phyloP scores from a whole-genome alignment of 2,113 vertebrate species.

The Siniperca knerii region DNA sequence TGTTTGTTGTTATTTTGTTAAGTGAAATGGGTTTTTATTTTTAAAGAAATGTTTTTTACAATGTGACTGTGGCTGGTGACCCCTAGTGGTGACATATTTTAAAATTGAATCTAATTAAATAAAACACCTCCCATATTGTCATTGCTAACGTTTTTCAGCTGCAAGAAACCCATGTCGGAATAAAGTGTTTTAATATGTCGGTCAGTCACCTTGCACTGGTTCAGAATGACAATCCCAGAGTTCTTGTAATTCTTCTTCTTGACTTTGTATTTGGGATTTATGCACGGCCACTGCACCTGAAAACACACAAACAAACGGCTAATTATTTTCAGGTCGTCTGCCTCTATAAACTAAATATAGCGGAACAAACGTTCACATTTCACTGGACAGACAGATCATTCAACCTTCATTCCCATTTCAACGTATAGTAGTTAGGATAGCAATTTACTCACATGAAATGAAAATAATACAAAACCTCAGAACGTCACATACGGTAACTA shows the following conservation, averaged over 20 bases:
- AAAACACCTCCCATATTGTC: not conserved
- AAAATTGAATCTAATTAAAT: not conserved
- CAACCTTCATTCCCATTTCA: not conserved
- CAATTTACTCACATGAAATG: too few species aligned
- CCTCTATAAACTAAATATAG: not conserved
- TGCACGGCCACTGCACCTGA: constrained; percentile 98
- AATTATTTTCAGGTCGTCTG: not conserved
- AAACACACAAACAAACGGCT: constrained; percentile 6
- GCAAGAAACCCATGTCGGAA: not conserved
- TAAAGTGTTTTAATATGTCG: not conserved
- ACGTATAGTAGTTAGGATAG: too few species aligned
- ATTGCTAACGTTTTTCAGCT: not conserved
- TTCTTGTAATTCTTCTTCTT: constrained; percentile 99
- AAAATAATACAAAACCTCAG: too few species aligned
- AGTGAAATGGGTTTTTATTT: too few species aligned
- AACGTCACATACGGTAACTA: too few species aligned
- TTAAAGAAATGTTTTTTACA: not conserved
- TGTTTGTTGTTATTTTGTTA: too few species aligned
- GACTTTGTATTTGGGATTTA: constrained; percentile 95
- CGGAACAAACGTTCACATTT: not conserved
- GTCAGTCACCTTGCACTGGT: constrained; percentile 93
- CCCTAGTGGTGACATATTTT: not conserved
- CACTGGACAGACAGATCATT: too few species aligned
- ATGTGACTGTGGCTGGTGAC: too few species aligned
- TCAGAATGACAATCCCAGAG: constrained; percentile 96